Evolutionary conservation across 2,797 vertebrate species (phyloP).

Genomic region (Aphelocoma californica): DNA sequence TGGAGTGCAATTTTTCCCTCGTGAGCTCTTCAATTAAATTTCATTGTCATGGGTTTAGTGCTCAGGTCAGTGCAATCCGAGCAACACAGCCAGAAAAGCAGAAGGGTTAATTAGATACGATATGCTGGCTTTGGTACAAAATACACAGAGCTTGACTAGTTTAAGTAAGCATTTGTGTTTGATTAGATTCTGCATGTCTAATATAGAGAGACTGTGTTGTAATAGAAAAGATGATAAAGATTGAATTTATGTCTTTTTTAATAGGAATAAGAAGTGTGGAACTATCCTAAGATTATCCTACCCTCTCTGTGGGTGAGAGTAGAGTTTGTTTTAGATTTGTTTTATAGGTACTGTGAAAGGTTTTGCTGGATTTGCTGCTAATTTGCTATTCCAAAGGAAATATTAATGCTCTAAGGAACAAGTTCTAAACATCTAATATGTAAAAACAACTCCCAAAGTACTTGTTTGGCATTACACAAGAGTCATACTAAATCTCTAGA

Average conservation of each 20-base stretch:
- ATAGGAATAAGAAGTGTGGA: background rate
- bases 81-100: background rate
- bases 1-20: background rate
- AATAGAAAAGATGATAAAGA: background rate
- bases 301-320: background rate
- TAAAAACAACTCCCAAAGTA: slow-evolving; percentile 9
- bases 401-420: slow-evolving; percentile 1
- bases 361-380: background rate
- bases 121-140: slow-evolving; percentile 18
- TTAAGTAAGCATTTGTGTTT: slow-evolving; percentile 33
- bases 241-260: background rate
- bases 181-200: background rate
- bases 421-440: background rate
- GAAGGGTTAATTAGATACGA: background rate
- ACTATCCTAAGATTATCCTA: background rate
- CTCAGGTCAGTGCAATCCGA: background rate
- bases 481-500: background rate
- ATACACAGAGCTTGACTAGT: background rate
- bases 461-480: background rate
- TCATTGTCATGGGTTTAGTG: background rate
- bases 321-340: background rate
- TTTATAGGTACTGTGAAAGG: background rate
- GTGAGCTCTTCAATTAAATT: background rate
- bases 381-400: slow-evolving; percentile 9
- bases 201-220: background rate